Percentiles rank a stretch among this genome's conserved stretches.
These are phyloP conservation scores for Ibidorhyncha struthersii DNA, from an alignment of 2,113 vertebrate species.

Conservation along the genomic window DNA sequence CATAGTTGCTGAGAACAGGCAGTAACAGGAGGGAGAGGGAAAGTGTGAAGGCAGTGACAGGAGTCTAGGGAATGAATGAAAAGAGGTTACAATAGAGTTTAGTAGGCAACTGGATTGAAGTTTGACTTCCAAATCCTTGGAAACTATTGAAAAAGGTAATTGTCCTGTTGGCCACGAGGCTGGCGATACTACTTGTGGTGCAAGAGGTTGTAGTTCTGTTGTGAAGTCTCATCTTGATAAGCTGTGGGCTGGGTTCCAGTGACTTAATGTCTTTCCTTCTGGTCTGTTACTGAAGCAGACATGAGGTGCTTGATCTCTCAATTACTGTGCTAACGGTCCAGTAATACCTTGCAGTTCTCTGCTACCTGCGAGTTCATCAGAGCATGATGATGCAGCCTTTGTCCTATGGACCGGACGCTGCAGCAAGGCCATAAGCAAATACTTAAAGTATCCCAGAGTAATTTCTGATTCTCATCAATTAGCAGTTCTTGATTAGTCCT, in stretches of 20 bases:
- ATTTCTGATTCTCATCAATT: not conserved
- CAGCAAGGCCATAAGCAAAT: not conserved
- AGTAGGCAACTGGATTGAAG: not conserved
- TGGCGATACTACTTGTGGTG: not conserved
- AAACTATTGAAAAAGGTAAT: not conserved
- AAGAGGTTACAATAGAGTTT: not conserved
- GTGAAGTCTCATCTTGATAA: not conserved
- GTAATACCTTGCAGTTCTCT: not conserved
- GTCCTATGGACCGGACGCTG: not conserved
- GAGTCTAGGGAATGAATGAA: not conserved
- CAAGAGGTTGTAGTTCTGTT: not conserved
- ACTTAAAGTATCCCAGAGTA: not conserved
- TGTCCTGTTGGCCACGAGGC: not conserved
- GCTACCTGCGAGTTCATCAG: not conserved
- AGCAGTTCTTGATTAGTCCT: not conserved
- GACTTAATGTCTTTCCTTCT: not conserved
- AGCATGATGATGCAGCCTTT: not conserved
- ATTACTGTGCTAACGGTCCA: not conserved
- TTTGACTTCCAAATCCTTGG: not conserved
- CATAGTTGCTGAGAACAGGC: not conserved
- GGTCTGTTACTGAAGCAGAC: not conserved
- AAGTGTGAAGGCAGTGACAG: not conserved
- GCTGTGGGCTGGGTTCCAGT: not conserved
- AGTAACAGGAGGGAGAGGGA: not conserved
- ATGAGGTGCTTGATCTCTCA: not conserved